These are phyloP conservation scores for Hirudinaria manillensis DNA, from an alignment of 2,888 invertebrate genomes.

Conservation along the genomic window DNA sequence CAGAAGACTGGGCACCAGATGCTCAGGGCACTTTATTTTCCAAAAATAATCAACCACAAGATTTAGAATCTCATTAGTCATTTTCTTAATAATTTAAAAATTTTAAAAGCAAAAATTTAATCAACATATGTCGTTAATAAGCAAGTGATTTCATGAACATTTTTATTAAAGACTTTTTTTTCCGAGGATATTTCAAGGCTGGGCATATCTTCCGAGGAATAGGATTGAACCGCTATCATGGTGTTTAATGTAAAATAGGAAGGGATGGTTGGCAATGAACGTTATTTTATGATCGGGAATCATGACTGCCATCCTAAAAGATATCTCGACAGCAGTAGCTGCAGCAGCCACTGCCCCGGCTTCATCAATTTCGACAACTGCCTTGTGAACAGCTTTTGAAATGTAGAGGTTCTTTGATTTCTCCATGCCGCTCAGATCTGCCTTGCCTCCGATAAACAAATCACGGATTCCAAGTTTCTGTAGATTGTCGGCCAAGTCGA, in stretches of 20 bases:
- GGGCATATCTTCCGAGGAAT: constrained; percentile 37
- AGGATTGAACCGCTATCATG: constrained; percentile 34
- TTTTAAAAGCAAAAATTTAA: no score
- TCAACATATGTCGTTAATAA: no score
- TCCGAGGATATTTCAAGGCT: no score
- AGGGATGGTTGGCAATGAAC: constrained; percentile 37
- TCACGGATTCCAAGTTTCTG: constrained; percentile 37
- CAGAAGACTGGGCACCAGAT: no score
- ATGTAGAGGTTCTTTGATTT: constrained; percentile 42
- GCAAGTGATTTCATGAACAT: no score
- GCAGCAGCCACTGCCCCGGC: constrained; percentile 45
- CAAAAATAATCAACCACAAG: no score
- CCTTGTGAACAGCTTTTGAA: constrained; percentile 48
- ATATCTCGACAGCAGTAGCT: constrained; percentile 40
- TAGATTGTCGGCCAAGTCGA: constrained; percentile 35
- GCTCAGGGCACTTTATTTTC: no score
- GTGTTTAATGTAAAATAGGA: constrained; percentile 39
- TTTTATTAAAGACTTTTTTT: no score
- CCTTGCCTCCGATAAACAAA: constrained; percentile 41
- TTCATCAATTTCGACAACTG: constrained; percentile 46
- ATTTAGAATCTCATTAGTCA: no score
- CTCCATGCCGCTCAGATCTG: constrained; percentile 48
- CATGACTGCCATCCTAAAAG: constrained; percentile 43
- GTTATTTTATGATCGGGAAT: constrained; percentile 32
- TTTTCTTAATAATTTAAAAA: no score